Base-by-base conservation (phyloP, 2,113 vertebrate genomes). In the Crotophaga sulcirostris region DNA sequence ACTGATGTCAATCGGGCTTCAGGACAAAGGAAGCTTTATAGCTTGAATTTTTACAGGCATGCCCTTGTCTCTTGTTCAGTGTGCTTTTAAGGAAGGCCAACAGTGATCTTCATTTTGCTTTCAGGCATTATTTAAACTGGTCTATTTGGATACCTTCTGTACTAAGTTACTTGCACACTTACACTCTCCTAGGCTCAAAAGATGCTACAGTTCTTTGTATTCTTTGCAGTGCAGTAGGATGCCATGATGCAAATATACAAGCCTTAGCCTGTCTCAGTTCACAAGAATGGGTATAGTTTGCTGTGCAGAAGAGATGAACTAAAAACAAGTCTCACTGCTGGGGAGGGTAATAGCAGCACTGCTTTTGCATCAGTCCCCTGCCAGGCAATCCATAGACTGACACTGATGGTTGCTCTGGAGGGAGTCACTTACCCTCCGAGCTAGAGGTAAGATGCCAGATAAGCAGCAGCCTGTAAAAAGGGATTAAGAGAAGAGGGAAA, bases 351-450 rank as follows among this genome's bases (percentile, higher is more conserved):
- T 70, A 87, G 94, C 74, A 96, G 52, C 40, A n/a, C 33, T 77
- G 89, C n/a, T 72, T 85, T 72, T 80, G 56, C 79, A 93, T 94
- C 87, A 84, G 20, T 86, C 51, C 84, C 73, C 94, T 95, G 92
- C 88, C 72, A 96, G 91, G 90, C 84, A 93, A 87, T 89, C 52
- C 84, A 64, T 5, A 89, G 86, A 86, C 87, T 94, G 75, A 73
- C 96, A 94, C 64, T 91, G 58, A 85, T 77, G 86, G 87, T 87
- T 95, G 42, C 73, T 95, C 74, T 96, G 87, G 88, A 95, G 86
- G 95, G 75, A 97, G 64, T 96, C 90, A 93, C 68, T 95, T 95
- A 93, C 87, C 77, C 87, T 96, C 89, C 74, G 89, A 96, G 95
- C 96, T 91, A 91, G 77, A 95, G 72, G 51, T 95, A 96, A 97